Evolutionary conservation across 2,113 vertebrate species (phyloP), one percentile per base, ranked within the genome.

Genomic region (Balaeniceps rex): DNA sequence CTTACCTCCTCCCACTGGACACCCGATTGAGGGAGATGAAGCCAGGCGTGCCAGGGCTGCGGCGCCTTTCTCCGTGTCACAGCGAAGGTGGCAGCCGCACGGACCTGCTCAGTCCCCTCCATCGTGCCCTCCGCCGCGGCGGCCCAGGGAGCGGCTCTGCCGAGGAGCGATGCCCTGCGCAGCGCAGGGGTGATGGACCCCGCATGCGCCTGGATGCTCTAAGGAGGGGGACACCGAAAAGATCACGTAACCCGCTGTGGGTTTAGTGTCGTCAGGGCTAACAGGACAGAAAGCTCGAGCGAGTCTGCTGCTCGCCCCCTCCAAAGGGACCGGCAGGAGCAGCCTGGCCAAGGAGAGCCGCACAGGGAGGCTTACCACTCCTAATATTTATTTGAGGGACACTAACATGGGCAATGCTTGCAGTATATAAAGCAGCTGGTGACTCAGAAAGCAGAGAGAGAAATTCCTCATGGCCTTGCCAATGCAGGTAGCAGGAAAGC

Each of bases 171-270:
- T 12, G 65, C 10, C 28, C 29, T 6, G 42, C 2, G 4, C n/a
- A 3, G 22, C 6, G 3, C 17, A 1, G 34, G 47, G 28, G 11
- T 22, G 68, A 31, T 2, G 8, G 60, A 36, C 5, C 21, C 33
- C 64, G 2, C 2, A 0, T 2, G 58, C 10, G 5, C 25, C 34
- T 16, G 76, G 64, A 8, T 16, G 60, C 11, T 38, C 31, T 14
- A 10, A 4, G 34, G 74, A 54, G 16, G 28, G 44, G n/a, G n/a
- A 33, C 51, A 5, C 9, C 7, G 1, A 12, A n/a, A 18, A 13
- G 1, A 11, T 1, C 16, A 3, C 4, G 24, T 2, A 15, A 36
- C 4, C 23, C 4, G 0, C 4, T 10, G 31, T 3, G 4, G 0
- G 19, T 21, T 29, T 7, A 33, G 33, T 3, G 9, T 26, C 13